A percentile compares a stretch with the other conserved stretches of the same genome.
phyloP scores from a whole-genome alignment of 2,797 vertebrate genomes.

The Lutjanus campechanus region DNA sequence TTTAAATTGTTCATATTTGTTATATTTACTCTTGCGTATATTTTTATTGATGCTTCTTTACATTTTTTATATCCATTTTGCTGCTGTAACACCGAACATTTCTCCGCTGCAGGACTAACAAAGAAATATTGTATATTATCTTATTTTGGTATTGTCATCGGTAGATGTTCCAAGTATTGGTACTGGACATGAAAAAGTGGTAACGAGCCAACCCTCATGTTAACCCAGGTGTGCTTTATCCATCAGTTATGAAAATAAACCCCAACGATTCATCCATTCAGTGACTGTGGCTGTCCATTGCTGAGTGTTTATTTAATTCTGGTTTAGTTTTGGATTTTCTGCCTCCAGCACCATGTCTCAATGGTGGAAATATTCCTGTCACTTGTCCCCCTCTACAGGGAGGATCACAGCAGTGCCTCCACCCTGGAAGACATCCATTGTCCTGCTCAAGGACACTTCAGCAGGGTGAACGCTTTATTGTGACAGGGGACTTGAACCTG shows the following conservation, averaged over 20 bases:
- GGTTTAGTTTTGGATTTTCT: background rate
- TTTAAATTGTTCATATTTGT: too few relatives aligned
- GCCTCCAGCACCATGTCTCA: background rate
- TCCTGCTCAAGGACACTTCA: slow-evolving; percentile 72
- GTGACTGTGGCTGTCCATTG: background rate
- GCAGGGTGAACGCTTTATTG: slow-evolving; percentile 54
- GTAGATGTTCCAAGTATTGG: too few relatives aligned
- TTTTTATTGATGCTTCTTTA: too few relatives aligned
- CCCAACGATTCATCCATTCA: background rate
- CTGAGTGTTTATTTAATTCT: background rate
- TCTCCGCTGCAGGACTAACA: too few relatives aligned
- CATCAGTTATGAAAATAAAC: background rate
- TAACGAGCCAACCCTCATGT: too few relatives aligned
- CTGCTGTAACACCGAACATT: too few relatives aligned
- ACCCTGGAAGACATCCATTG: slow-evolving; percentile 26
- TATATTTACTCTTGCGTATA: too few relatives aligned
- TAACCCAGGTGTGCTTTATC: background rate
- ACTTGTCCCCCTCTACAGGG: background rate
- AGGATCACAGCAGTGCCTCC: slow-evolving; percentile 18
- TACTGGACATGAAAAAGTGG: too few relatives aligned
- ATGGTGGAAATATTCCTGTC: too few relatives aligned
- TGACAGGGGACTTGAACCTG: slow-evolving; percentile 24
- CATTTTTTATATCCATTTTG: too few relatives aligned
- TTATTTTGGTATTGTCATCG: too few relatives aligned
- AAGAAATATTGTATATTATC: too few relatives aligned